Conservation (phyloP, 2,888 invertebrate species). For the Sarcophaga caerulescens region DNA sequence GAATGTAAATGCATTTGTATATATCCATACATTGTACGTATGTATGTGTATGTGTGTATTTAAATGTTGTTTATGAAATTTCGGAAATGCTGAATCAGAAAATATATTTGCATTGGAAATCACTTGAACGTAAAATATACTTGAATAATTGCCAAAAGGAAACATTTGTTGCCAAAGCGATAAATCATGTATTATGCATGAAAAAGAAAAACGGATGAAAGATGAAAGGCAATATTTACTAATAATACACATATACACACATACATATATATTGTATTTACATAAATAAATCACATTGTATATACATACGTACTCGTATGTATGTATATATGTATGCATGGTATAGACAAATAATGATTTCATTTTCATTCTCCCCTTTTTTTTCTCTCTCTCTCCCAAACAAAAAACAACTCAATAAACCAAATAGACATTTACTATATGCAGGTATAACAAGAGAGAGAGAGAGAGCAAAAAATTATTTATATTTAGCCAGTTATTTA, state of each 20-base stretch:
- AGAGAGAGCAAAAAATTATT: too few relatives aligned
- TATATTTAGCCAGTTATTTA: too few relatives aligned
- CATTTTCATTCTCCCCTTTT: too few relatives aligned
- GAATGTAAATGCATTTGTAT: slow-evolving; percentile 9
- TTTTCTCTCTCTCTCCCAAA: too few relatives aligned
- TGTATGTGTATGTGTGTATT: slow-evolving; percentile 9
- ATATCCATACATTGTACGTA: slow-evolving; percentile 11
- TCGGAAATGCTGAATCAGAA: slow-evolving; percentile 65
- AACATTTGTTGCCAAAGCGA: slow-evolving; percentile 64
- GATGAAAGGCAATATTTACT: slow-evolving; percentile 49
- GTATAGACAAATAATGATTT: too few relatives aligned
- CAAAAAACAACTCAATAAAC: too few relatives aligned
- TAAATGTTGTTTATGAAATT: slow-evolving; percentile 25
- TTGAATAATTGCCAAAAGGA: slow-evolving; percentile 68
- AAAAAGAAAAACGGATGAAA: slow-evolving; percentile 26
- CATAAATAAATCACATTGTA: not conserved
- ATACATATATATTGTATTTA: not conserved
- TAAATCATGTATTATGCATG: slow-evolving; percentile 54
- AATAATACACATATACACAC: slow-evolving; percentile 25
- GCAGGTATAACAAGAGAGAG: too few relatives aligned
- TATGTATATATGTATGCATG: not conserved
- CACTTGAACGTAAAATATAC: slow-evolving; percentile 67
- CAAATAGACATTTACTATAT: too few relatives aligned
- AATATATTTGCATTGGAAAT: slow-evolving; percentile 68
- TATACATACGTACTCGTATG: not conserved